Base-by-base conservation (phyloP, 1,140 invertebrate species). In the Teleopsis dalmanni region DNA sequence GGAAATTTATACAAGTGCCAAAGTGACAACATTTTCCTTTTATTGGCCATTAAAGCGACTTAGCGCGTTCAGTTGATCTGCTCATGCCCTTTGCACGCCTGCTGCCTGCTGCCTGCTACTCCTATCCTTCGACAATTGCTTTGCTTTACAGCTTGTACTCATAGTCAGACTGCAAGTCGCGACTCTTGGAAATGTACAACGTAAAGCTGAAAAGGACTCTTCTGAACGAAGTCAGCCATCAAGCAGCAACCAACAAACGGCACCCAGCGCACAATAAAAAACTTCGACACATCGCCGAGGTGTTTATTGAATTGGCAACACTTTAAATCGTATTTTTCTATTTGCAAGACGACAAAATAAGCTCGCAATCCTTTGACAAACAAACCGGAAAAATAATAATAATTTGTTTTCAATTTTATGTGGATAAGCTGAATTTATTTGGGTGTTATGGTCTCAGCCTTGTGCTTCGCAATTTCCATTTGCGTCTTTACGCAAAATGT, bases 11-110 rank as follows among this genome's bases (percentile, higher is more conserved):
- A 45, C 33, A 47, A 43, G 31, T 33, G 56, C 63, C 61, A 58
- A 64, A 62, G 64, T 66, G 63, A 67, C 64, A 67, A 66, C 64
- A 67, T 67, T 67, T 67, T 67, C 62, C 64, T 67, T 67, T 67
- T 67, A 67, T 67, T 67, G 64, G 64, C 64, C 63, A 67, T 67
- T 67, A 67, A 67, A 66, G 57, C 56, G 64, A 67, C 64, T 67
- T 66, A 66, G 60, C 60, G 62, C 65, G 58, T 65, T 65, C 62
- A 54, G 57, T 48, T 51, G 38, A 26, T 25, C 23, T 35, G 26
- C 19, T 29, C 29, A 19, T 25, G 27, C 37, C 42, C 36, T 10
- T 23, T 7, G 6, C 42, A 8, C n/a, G 23, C 11, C 16, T 35
- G 27, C n/a, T 21, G 16, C n/a, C n/a, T n/a, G 25, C 42, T 40